Evolutionary conservation across 2,888 invertebrate species (phyloP), one percentile per base, ranked within the genome.

Genomic region (Phaedon cochleariae): DNA sequence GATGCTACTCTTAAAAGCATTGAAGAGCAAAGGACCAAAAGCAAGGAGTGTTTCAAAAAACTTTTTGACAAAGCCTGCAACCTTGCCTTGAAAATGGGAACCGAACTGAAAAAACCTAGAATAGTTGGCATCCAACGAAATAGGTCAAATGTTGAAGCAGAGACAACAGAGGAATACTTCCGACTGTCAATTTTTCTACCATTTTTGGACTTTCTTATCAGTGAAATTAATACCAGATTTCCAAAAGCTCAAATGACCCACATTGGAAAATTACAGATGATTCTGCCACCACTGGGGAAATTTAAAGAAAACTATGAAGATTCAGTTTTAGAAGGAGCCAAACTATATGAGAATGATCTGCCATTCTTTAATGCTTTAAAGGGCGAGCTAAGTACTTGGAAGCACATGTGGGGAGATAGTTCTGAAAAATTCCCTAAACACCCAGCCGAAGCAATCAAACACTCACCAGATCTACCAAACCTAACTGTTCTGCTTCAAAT

Each of bases 401-500:
- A 26, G 26, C 26, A 26, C 26, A 26, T 26, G 26, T 26, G 26
- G 26, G 26, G 26, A 26, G 26, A 26, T 26, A 26, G 26, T 26
- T 26, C 26, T 26, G 26, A n/a, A 26, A 26, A 26, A 26, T 51
- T 51, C 22, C 15, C 17, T 51, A 21, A n/a, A 51, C 22, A 4
- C 6, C 18, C 51, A 6, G 9, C 22, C 12, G 26, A 51, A 22
- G 51, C 20, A n/a, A n/a, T 20, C 20, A n/a, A 51, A 26, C 22
- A 51, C 26, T 22, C 15, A 45, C 15, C 2, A 45, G 18, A 17
- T 45, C 18, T 45, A 15, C 45, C 45, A 22, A 51, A 51, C 26
- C 21, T 51, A 51, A 51, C 21, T 22, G 26, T 10, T 22, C 20
- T 51, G 6, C 26, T 51, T 22, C 51, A 51, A 51, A 51, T 51